Base-by-base conservation (phyloP, 2,797 vertebrate species). In the Hafferia zeledoni region DNA sequence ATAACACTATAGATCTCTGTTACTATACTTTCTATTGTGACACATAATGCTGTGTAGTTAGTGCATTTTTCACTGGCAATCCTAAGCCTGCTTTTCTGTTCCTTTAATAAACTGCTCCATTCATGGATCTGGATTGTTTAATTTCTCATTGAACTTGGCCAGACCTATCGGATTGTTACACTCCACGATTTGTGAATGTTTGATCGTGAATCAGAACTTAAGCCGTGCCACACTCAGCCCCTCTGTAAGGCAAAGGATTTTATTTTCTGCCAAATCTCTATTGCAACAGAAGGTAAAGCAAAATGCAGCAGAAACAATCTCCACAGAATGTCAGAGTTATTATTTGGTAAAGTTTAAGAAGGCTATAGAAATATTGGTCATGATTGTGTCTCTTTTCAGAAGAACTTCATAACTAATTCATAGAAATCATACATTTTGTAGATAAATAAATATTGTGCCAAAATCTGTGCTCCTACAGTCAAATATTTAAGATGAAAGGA, bases 211-310 rank as follows among this genome's bases (percentile, higher is more conserved):
- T 35, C 30, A 68, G 20, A 82, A 68, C 53, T 10, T n/a, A 55
- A 18, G 22, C 8, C 27, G 4, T 55, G 23, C 4, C 5, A 4
- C 41, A 31, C 10, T 5, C 30, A 37, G 12, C 1, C 10, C 5
- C 28, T 19, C 55, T 46, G 9, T 39, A 68, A 60, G 41, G 30
- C 18, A 74, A 47, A 9, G 10, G 12, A 1, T 1, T 18, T 8
- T 7, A 11, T 17, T 19, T 49, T 43, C 47, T 55, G 12, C 30
- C 31, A 31, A 23, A 82, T 27, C 10, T 75, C 41, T 47, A 23
- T 16, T 68, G 7, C 10, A 68, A 35, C 15, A 68, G 18, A 82
- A 61, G 4, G 16, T 31, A 72, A 72, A 72, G 8, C 11, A 69
- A 83, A 89, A 59, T 30, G 5, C 24, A 61, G 19, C 23, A 65